Conservation (phyloP, 2,113 vertebrate genomes). For the Camarhynchus parvulus region DNA sequence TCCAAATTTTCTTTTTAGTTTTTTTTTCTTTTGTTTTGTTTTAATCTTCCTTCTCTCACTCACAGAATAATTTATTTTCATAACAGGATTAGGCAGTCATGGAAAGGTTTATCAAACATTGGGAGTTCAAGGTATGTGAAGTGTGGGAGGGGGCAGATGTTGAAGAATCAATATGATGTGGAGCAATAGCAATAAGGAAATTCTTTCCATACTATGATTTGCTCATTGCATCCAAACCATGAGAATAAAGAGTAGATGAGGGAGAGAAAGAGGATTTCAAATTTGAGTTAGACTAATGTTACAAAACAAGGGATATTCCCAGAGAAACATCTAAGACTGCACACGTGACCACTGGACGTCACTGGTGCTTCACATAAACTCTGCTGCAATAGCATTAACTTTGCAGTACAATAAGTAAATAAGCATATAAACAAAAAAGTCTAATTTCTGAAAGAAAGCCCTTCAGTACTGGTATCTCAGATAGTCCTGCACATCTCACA, state of each 20-base stretch:
- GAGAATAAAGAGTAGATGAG: slow-evolving; percentile 65
- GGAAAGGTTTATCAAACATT: slow-evolving; percentile 64
- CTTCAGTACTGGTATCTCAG: slow-evolving; percentile 60
- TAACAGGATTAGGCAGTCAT: slow-evolving; percentile 80
- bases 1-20: slow-evolving; percentile 37
- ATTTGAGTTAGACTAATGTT: slow-evolving; percentile 69
- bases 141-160: slow-evolving; percentile 73
- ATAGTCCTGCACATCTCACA: slow-evolving; percentile 55
- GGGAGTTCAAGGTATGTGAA: slow-evolving; percentile 76
- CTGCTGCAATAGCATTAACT: slow-evolving; percentile 37
- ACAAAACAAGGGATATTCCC: slow-evolving; percentile 56
- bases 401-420: slow-evolving; percentile 37
- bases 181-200: slow-evolving; percentile 40
- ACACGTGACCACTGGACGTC: not conserved
- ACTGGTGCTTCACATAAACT: slow-evolving; percentile 32
- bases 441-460: slow-evolving; percentile 73
- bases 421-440: slow-evolving; percentile 30
- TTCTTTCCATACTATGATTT: not conserved
- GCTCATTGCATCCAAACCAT: slow-evolving; percentile 56
- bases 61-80: slow-evolving; percentile 70
- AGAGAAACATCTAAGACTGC: slow-evolving; percentile 11
- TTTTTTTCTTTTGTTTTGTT: slow-evolving; percentile 1
- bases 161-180: slow-evolving; percentile 47
- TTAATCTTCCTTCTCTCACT: slow-evolving; percentile 73
- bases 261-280: slow-evolving; percentile 73